Evolutionary conservation across 2,888 invertebrate species (phyloP), one percentile per base, ranked within the genome.

Genomic region (Callyntrura sp.): DNA sequence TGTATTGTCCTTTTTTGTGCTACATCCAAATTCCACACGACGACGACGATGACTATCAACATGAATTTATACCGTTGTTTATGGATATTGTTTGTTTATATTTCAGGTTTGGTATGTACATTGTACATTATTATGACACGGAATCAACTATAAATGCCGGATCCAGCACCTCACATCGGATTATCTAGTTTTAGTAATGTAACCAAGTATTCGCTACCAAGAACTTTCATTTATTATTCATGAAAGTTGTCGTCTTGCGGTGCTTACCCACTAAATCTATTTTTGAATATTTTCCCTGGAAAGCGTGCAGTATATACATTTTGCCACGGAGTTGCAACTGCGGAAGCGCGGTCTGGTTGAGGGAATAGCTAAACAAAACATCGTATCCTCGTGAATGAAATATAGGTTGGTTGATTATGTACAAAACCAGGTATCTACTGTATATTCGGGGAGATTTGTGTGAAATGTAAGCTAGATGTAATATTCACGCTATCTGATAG

Each of bases 141-240:
- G 20, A 73, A n/a, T 45, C 73, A 17, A 9, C 45, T 45, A 45
- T 45, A n/a, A 73, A 65, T 65, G 3, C 4, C 9, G 65, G 28
- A 28, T 25, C 55, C 78, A 48, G 14, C 14, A 55, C 51, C 55
- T 4, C n/a, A 28, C 65, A 25, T 28, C 28, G 65, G 65, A 65
- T 65, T 65, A 65, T 65, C 65, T 28, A 25, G 73, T 6, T 8
- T n/a, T n/a, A n/a, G n/a, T n/a, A n/a, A n/a, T 78, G 62, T 5
- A 23, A 1, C 6, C 55, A 51, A 51, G 28, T 20, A 28, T 51
- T 55, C n/a, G 57, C n/a, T 57, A 25, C 84, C 84, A 84, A 12
- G 70, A 51, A 68, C 23, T 85, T 85, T 70, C 84, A 78, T 78
- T 85, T 78, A 85, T 85, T 85, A 85, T 78, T 85, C 85, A 57